A percentile compares a stretch with the other conserved stretches of the same genome.
Conservation (phyloP, 2,888 invertebrate species). For the Cerastoderma edule region DNA sequence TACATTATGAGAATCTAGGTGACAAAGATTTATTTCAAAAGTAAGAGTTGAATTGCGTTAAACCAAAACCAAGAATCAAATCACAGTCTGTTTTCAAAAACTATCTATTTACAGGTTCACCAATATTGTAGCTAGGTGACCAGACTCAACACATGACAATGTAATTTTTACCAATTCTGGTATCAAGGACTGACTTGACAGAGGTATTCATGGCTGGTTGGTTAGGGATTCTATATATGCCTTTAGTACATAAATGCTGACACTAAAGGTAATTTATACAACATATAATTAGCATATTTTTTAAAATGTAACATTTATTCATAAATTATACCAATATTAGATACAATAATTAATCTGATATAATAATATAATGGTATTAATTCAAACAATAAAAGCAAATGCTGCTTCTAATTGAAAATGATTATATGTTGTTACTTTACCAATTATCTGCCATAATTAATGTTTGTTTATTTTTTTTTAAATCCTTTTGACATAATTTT, state of each 20-base stretch:
- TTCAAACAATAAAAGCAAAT: background rate
- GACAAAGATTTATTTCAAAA: no score
- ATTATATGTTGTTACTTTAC: background rate
- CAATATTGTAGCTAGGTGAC: no score
- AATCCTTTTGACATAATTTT: background rate
- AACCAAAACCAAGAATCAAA: no score
- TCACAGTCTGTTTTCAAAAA: no score
- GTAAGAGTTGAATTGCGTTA: no score
- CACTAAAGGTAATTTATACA: slow-evolving; percentile 15
- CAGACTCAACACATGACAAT: no score
- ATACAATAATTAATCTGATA: background rate
- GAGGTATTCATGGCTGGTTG: slow-evolving; percentile 7
- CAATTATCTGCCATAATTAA: background rate
- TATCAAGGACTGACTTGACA: no score
- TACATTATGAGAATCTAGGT: no score
- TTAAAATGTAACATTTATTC: background rate
- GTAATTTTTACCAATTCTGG: no score
- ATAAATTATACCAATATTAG: background rate
- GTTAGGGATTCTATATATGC: slow-evolving; percentile 33
- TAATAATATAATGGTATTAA: background rate
- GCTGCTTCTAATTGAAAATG: background rate
- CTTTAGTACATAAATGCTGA: slow-evolving; percentile 16
- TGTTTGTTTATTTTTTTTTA: no score
- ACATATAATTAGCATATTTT: background rate
- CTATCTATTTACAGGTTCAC: no score